Conservation (phyloP, 2,888 invertebrate genomes). For the Cepaea hortensis region DNA sequence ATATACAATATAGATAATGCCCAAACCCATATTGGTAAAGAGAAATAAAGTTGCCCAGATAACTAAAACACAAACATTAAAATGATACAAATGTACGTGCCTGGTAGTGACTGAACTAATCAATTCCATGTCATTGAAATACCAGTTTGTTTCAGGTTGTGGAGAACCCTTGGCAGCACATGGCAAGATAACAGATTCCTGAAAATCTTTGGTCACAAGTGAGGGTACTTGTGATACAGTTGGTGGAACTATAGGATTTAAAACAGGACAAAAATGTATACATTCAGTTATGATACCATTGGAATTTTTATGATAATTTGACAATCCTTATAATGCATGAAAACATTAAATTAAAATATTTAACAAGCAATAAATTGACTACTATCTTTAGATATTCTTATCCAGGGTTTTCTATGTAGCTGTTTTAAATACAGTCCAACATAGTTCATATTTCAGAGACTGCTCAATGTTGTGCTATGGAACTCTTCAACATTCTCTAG, state of each 20-base stretch:
- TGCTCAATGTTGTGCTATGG: too few species aligned
- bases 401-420: too few species aligned
- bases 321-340: too few species aligned
- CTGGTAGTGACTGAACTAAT: conserved; percentile 17
- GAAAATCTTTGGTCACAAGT: conserved; percentile 61
- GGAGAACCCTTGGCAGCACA: conserved; percentile 94
- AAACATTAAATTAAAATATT: too few species aligned
- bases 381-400: too few species aligned
- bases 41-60: too few species aligned
- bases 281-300: neutral
- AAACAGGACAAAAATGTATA: neutral
- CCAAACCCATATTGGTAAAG: too few species aligned
- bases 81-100: conserved; percentile 1
- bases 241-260: conserved; percentile 61
- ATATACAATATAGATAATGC: too few species aligned
- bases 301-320: neutral
- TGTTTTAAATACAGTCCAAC: too few species aligned
- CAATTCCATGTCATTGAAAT: conserved; percentile 62
- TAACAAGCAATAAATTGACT: too few species aligned
- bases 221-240: conserved; percentile 54
- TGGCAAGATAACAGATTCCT: conserved; percentile 78
- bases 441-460: too few species aligned
- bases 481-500: too few species aligned
- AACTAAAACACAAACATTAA: neutral
- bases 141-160: conserved; percentile 92